These are phyloP conservation scores for Oxytorus armatus DNA, from an alignment of 2,888 invertebrate genomes.

Conservation along the genomic window DNA sequence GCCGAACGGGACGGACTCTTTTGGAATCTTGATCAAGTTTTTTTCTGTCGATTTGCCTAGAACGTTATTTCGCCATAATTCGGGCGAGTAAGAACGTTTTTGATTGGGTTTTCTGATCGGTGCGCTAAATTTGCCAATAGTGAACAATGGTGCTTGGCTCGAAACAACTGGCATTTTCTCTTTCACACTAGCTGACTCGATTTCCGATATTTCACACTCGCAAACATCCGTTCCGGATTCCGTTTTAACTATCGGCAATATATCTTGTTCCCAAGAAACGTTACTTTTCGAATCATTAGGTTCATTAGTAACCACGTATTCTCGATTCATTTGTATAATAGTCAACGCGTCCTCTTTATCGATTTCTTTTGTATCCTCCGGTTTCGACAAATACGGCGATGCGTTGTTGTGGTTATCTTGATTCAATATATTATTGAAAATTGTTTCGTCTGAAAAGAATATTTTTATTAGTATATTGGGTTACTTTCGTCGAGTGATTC, in stretches of 20 bases:
- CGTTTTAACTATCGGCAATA: background rate
- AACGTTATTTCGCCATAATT: background rate
- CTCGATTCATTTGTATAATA: background rate
- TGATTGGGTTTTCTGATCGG: background rate
- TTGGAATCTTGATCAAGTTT: background rate
- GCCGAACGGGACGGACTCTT: background rate
- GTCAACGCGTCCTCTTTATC: background rate
- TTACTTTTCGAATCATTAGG: background rate
- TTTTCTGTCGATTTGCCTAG: background rate
- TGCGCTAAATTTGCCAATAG: background rate
- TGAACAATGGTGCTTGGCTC: background rate
- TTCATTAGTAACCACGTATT: background rate
- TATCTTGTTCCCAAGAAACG: background rate
- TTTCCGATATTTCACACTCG: background rate
- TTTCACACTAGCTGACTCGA: background rate
- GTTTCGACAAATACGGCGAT: constrained; percentile 20
- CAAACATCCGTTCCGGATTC: background rate
- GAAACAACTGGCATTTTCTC: background rate
- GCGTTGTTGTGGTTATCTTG: constrained; percentile 29
- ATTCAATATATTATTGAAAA: constrained; percentile 38
- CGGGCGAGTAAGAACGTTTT: constrained; percentile 17
- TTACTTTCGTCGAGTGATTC: no score
- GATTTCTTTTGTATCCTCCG: background rate
- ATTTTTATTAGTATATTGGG: background rate
- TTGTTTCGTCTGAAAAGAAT: constrained; percentile 44